A percentile compares a stretch with the other conserved stretches of the same genome.
These are phyloP conservation scores for Heteromyza rotundicornis DNA, from an alignment of 2,888 invertebrate species.

Conservation along the genomic window DNA sequence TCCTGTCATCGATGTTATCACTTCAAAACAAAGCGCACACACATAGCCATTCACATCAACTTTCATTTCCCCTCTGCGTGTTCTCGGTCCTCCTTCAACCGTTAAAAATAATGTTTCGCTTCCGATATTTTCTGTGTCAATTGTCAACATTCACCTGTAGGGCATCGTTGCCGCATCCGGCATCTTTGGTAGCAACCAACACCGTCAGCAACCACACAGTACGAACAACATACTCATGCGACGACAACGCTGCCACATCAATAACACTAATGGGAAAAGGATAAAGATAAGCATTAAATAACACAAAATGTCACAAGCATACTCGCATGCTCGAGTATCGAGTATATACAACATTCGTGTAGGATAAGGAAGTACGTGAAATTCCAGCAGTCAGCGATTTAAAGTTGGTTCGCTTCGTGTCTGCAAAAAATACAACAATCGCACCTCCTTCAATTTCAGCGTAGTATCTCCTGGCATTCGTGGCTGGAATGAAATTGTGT, in stretches of 20 bases:
- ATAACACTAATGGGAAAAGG: constrained; percentile 55
- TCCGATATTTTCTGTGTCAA: constrained; percentile 39
- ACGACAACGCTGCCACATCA: constrained; percentile 50
- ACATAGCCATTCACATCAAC: neutral
- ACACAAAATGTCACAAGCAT: constrained; percentile 30
- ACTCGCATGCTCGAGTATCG: neutral
- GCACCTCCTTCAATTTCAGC: constrained; percentile 47
- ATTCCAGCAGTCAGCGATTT: neutral
- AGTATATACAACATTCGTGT: neutral
- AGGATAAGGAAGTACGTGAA: neutral
- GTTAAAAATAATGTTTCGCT: constrained; percentile 52
- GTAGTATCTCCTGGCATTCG: constrained; percentile 21
- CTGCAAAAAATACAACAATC: too few species aligned
- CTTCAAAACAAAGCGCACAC: neutral
- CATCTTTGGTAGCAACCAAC: constrained; percentile 6
- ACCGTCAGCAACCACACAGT: neutral
- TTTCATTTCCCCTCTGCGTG: neutral
- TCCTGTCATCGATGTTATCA: neutral
- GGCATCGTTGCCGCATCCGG: constrained; percentile 40
- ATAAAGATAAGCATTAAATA: constrained; percentile 55
- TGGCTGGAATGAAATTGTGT: constrained; percentile 39
- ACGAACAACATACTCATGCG: constrained; percentile 14
- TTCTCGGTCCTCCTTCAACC: constrained; percentile 12
- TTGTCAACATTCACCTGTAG: constrained; percentile 47
- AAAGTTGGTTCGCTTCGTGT: constrained; percentile 22